A percentile compares a stretch with the other conserved stretches of the same genome.
phyloP scores from a whole-genome alignment of 2,797 vertebrate species.

The Cercopithecus diana region DNA sequence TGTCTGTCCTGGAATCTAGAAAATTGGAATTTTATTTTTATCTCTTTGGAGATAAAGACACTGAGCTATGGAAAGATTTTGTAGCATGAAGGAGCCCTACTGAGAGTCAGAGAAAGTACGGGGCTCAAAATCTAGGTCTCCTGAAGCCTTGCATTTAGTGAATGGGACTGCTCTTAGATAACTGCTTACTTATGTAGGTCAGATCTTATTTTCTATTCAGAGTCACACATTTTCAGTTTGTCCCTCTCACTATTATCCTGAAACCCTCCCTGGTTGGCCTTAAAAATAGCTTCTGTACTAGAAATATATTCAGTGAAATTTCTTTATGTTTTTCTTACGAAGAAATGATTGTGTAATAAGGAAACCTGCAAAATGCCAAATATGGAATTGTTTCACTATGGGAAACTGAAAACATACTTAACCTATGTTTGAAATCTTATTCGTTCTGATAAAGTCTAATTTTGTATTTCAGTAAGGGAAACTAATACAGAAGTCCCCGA shows the following conservation, averaged over 20 bases:
- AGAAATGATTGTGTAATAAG: slow-evolving; percentile 46
- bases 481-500: neutral
- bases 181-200: slow-evolving; percentile 67
- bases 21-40: slow-evolving; percentile 41
- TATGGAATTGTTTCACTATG: neutral
- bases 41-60: neutral
- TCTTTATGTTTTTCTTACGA: slow-evolving; percentile 57
- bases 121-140: slow-evolving; percentile 58
- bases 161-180: slow-evolving; percentile 44
- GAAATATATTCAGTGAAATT: slow-evolving; percentile 55
- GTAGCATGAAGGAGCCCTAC: neutral
- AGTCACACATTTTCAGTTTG: slow-evolving; percentile 20
- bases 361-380: neutral
- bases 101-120: neutral
- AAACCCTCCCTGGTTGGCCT: slow-evolving; percentile 42
- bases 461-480: slow-evolving; percentile 42
- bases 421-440: neutral
- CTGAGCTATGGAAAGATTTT: neutral
- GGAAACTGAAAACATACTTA: neutral
- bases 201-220: slow-evolving; percentile 62
- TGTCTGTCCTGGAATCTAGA: neutral
- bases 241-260: slow-evolving; percentile 28
- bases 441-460: slow-evolving; percentile 42
- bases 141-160: neutral
- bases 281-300: slow-evolving; percentile 61